Evolutionary conservation across 2,888 invertebrate genomes (phyloP).

Genomic region (Endomychus coccineus): DNA sequence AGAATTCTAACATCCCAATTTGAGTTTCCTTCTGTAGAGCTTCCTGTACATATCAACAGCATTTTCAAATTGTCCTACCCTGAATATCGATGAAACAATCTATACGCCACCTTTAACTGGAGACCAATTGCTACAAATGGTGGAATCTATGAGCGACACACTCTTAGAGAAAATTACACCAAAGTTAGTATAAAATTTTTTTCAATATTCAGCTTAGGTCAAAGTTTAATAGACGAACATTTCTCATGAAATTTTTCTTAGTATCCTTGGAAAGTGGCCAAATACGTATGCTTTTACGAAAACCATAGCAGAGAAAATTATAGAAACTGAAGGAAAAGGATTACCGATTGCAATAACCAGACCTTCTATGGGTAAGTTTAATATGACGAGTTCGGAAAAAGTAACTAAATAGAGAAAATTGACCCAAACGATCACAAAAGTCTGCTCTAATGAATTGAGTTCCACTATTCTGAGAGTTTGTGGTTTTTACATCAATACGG

Average conservation of each 20-base stretch:
- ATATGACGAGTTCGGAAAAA: too few species aligned
- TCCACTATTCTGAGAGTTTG: too few species aligned
- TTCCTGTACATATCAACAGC: slow-evolving; percentile 59
- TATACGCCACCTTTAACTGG: slow-evolving; percentile 44
- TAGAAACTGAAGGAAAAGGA: slow-evolving; percentile 56
- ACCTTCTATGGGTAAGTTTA: slow-evolving; percentile 68
- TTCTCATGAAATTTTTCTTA: too few species aligned
- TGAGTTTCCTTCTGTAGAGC: slow-evolving; percentile 40
- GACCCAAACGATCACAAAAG: too few species aligned
- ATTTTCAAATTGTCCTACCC: slow-evolving; percentile 54
- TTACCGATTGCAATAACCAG: slow-evolving; percentile 74
- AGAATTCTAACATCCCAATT: too few species aligned
- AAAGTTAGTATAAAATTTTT: slow-evolving; percentile 35
- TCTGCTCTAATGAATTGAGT: too few species aligned
- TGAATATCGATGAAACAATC: slow-evolving; percentile 49
- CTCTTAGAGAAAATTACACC: slow-evolving; percentile 32
- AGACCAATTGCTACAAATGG: slow-evolving; percentile 39
- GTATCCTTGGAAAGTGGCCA: slow-evolving; percentile 24
- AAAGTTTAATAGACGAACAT: too few species aligned
- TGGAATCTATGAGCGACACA: slow-evolving; percentile 44
- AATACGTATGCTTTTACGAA: slow-evolving; percentile 90
- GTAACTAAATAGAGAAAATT: too few species aligned
- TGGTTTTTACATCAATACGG: too few species aligned
- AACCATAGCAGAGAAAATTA: slow-evolving; percentile 72
- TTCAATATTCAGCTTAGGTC: too few species aligned